Evolutionary conservation across 2,797 vertebrate species (phyloP).

Genomic region (Trachurus trachurus): DNA sequence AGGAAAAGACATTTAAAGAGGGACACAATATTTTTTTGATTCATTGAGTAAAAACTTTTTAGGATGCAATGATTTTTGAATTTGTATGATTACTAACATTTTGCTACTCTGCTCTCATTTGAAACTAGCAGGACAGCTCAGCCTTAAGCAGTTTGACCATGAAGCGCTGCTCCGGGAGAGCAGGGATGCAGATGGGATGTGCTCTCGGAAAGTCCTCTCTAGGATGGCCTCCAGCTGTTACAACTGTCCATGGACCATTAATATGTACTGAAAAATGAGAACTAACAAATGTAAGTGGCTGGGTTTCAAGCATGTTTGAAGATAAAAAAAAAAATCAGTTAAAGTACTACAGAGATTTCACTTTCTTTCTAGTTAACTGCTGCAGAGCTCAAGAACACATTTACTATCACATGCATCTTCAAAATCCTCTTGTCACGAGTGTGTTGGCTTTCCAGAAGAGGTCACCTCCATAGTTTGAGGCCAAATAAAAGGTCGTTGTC

Average conservation of each 20-base stretch:
- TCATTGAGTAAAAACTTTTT: background rate
- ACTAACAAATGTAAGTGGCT: background rate
- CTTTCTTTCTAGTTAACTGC: background rate
- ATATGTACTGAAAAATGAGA: too few relatives aligned
- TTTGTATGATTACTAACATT: background rate
- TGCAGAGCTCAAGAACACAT: background rate
- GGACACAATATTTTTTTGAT: background rate
- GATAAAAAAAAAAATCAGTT: background rate
- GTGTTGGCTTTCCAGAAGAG: slow-evolving; percentile 1
- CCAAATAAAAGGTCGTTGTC: slow-evolving; percentile 38
- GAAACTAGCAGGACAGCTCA: background rate
- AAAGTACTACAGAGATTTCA: background rate
- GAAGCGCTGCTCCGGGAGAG: background rate
- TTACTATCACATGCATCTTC: background rate
- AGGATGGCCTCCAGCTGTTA: background rate
- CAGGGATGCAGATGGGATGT: background rate
- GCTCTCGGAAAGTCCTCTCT: background rate
- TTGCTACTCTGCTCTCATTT: background rate
- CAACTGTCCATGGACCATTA: too few relatives aligned
- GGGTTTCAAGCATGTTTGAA: background rate
- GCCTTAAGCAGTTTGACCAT: background rate
- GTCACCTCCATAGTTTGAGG: slow-evolving; percentile 13
- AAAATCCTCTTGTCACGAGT: slow-evolving; percentile 6
- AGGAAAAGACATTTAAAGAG: background rate
- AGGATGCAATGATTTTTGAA: background rate